Percentiles rank a stretch among this genome's conserved stretches.
phyloP scores from a whole-genome alignment of 1,140 invertebrate genomes.

The Pomacea maculata region DNA sequence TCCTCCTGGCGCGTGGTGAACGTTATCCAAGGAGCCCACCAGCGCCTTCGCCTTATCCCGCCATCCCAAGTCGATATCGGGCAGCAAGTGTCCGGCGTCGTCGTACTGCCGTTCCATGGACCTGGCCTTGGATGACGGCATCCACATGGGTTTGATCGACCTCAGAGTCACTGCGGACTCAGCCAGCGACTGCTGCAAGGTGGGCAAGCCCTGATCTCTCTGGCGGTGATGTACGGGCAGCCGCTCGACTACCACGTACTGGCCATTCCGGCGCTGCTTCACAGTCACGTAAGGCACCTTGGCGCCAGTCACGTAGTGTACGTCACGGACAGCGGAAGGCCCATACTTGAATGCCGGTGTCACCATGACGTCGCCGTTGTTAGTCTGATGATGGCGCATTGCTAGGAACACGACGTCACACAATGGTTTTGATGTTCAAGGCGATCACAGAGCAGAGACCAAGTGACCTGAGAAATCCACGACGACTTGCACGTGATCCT shows the following conservation, averaged over 20 bases:
- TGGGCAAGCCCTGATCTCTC: constrained; percentile 3
- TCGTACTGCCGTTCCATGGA: background rate
- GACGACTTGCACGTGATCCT: too few relatives aligned
- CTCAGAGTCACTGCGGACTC: constrained; percentile 10
- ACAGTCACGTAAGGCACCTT: constrained; percentile 41
- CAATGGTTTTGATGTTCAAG: too few relatives aligned
- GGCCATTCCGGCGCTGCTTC: constrained; percentile 43
- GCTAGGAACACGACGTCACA: too few relatives aligned
- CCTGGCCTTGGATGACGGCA: constrained; percentile 21
- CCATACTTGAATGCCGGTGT: constrained; percentile 19
- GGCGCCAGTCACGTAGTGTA: constrained; percentile 6
- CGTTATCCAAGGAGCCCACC: constrained; percentile 51
- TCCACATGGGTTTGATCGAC: constrained; percentile 11
- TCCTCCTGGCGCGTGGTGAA: constrained; percentile 47
- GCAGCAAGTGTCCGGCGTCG: constrained; percentile 1
- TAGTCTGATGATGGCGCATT: background rate
- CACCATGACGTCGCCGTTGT: background rate
- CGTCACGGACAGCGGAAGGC: constrained; percentile 16
- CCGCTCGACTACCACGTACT: constrained; percentile 51
- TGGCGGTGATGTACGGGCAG: constrained; percentile 17
- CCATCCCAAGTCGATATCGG: constrained; percentile 31
- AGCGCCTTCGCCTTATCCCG: constrained; percentile 40
- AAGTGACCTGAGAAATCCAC: too few relatives aligned
- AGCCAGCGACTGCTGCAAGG: constrained; percentile 8
- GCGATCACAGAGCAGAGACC: too few relatives aligned